A percentile compares a stretch with the other conserved stretches of the same genome.
Conservation (phyloP, 2,113 vertebrate species). For the Peromyscus californicus region DNA sequence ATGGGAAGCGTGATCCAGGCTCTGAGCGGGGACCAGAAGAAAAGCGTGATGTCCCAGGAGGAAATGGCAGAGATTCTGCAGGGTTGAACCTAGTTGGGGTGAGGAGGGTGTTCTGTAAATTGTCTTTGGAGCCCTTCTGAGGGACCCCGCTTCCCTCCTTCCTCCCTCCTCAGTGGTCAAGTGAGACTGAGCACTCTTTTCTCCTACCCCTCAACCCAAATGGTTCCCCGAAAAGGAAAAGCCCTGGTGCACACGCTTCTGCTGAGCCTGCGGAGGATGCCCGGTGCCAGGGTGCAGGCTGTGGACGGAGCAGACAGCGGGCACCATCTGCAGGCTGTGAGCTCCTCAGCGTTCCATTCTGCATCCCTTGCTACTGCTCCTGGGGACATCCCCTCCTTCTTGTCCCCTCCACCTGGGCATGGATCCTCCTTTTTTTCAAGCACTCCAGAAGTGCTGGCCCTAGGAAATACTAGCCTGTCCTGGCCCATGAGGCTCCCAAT, state of each 20-base stretch:
- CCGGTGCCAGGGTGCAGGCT: not conserved
- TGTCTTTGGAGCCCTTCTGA: not conserved
- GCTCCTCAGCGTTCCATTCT: not conserved
- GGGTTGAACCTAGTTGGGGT: no score
- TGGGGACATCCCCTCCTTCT: not conserved
- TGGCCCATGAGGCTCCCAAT: accelerated
- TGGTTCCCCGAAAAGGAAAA: not conserved
- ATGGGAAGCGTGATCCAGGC: not conserved
- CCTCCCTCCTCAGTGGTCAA: not conserved
- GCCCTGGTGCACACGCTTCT: no score
- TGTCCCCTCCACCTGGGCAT: not conserved
- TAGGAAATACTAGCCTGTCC: not conserved
- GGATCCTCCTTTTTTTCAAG: not conserved
- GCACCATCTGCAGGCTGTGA: not conserved
- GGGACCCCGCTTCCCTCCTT: not conserved
- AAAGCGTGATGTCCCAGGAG: not conserved
- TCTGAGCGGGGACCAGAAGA: not conserved
- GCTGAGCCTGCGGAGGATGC: not conserved
- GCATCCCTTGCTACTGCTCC: not conserved
- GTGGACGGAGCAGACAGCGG: not conserved
- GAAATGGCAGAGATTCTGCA: not conserved
- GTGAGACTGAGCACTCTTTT: not conserved
- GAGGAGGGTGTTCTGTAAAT: not conserved
- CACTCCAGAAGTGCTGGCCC: not conserved
- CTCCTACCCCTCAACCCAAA: not conserved